Conservation (phyloP, 2,113 vertebrate genomes). For the Lagenorhynchus albirostris region DNA sequence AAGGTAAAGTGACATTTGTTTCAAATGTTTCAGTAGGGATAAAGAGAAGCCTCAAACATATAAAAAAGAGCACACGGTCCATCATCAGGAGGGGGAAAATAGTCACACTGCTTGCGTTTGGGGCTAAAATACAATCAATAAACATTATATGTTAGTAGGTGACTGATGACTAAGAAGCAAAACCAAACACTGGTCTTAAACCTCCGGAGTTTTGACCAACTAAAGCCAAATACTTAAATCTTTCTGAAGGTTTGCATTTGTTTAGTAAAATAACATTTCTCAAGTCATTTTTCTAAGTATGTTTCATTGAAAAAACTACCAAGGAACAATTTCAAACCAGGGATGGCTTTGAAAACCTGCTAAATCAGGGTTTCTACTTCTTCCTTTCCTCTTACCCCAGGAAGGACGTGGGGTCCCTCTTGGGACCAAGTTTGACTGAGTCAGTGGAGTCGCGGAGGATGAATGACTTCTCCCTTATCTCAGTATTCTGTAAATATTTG, state of each 20-base stretch:
- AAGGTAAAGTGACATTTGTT: slow-evolving; percentile 22
- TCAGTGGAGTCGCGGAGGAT: not conserved
- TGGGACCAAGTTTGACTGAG: not conserved
- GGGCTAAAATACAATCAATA: not conserved
- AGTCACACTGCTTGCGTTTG: not conserved
- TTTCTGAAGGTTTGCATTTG: not conserved
- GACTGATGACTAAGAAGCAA: not conserved
- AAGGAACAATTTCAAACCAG: not conserved
- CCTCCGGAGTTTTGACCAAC: slow-evolving; percentile 35
- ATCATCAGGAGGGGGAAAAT: not conserved
- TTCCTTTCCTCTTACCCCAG: not conserved
- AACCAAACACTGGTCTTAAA: not conserved
- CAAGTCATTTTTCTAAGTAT: not conserved
- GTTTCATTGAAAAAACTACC: slow-evolving; percentile 15
- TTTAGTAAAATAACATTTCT: slow-evolving; percentile 46
- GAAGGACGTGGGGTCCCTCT: not conserved
- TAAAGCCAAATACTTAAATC: slow-evolving; percentile 50
- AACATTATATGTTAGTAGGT: not conserved
- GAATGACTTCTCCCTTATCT: not conserved
- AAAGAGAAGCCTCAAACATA: not conserved
- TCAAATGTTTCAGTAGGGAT: not conserved
- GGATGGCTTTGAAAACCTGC: not conserved
- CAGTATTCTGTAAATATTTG: not conserved
- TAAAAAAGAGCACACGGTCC: not conserved
- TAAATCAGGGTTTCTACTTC: not conserved